A percentile compares a stretch with the other conserved stretches of the same genome.
These are phyloP conservation scores for Alectura lathami DNA, from an alignment of 2,113 vertebrate species.

Conservation along the genomic window DNA sequence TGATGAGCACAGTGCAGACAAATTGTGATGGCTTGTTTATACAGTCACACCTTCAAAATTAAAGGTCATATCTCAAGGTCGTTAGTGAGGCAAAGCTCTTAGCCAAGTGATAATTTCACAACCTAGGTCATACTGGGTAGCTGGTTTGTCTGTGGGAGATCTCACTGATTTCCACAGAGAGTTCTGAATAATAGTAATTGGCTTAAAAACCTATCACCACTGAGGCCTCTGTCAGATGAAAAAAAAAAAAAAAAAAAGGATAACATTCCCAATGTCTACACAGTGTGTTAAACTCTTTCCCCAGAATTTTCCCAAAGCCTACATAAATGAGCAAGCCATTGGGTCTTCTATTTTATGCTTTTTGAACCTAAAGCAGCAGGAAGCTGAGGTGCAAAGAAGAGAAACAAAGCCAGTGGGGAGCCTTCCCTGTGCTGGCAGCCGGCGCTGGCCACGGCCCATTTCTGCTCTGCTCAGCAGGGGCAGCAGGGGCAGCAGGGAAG, in stretches of 20 bases:
- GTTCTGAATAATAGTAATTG: neutral
- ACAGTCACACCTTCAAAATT: neutral
- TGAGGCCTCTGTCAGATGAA: neutral
- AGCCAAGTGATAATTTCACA: neutral
- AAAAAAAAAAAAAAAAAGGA: neutral
- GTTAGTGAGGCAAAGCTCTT: neutral
- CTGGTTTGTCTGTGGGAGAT: neutral
- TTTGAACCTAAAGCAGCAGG: neutral
- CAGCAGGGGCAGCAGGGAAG: neutral
- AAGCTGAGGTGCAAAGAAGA: neutral
- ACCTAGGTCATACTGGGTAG: neutral
- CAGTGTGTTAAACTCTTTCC: neutral
- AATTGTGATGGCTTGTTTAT: neutral
- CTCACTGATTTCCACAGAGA: neutral
- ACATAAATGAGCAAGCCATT: neutral
- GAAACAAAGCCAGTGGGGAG: neutral
- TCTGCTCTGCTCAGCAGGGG: neutral
- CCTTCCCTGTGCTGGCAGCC: neutral
- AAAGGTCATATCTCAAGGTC: slow-evolving; percentile 15
- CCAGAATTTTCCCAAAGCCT: neutral
- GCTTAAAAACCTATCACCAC: neutral
- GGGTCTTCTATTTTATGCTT: neutral
- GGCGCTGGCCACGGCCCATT: no score
- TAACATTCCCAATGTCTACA: neutral
- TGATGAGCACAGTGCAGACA: neutral